These are phyloP conservation scores for Habrosyne pyritoides DNA, from an alignment of 2,888 invertebrate genomes.

Conservation along the genomic window DNA sequence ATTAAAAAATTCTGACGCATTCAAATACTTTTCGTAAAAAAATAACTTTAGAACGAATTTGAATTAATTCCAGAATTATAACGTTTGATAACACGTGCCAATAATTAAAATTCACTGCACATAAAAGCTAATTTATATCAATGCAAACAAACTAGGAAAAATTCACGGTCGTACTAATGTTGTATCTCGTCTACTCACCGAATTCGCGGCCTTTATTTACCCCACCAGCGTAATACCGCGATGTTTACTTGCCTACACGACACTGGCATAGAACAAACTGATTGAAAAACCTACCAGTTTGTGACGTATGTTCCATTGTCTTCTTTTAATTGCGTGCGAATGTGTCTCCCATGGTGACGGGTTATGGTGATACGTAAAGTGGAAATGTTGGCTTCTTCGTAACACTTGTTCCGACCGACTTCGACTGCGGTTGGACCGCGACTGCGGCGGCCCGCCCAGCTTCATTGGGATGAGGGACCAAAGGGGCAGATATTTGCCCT, in stretches of 20 bases:
- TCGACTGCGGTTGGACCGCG: conserved; percentile 31
- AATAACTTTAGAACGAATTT: too few relatives aligned
- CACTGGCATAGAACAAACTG: not conserved
- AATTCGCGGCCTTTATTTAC: not conserved
- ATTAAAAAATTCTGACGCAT: too few relatives aligned
- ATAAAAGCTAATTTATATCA: not conserved
- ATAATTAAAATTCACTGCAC: not conserved
- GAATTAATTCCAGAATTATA: not conserved
- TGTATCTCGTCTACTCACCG: not conserved
- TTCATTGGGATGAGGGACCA: conserved; percentile 40
- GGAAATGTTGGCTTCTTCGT: conserved; percentile 37
- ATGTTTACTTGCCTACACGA: not conserved
- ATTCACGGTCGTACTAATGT: not conserved
- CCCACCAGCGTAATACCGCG: not conserved
- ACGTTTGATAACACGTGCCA: not conserved
- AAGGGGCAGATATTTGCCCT: conserved; percentile 43
- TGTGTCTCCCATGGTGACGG: conserved; percentile 11
- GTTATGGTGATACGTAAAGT: conserved; percentile 39
- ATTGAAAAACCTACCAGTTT: conserved; percentile 53
- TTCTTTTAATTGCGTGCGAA: conserved; percentile 46
- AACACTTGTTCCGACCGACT: conserved; percentile 22
- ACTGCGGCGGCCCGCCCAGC: conserved; percentile 51
- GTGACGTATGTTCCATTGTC: conserved; percentile 71
- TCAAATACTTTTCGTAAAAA: too few relatives aligned
- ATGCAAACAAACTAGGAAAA: not conserved